Conservation (phyloP, 2,888 invertebrate species). For the Drosophila anomelani region DNA sequence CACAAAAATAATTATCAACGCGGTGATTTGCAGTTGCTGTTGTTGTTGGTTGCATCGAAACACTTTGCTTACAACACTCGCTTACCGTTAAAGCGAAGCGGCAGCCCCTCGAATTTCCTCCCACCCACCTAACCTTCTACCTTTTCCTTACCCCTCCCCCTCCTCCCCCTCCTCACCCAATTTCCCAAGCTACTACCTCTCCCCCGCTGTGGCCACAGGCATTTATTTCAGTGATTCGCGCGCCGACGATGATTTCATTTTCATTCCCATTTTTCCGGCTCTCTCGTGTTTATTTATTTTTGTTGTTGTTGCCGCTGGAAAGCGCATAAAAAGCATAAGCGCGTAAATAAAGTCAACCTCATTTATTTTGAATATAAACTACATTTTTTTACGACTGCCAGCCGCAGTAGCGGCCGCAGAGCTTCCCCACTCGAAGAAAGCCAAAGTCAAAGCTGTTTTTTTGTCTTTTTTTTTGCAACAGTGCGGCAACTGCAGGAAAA, state of each 20-base stretch:
- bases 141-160: background rate
- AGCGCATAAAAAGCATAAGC: constrained; percentile 80
- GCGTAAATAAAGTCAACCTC: constrained; percentile 80
- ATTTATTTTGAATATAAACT: constrained; percentile 80
- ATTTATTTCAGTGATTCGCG: constrained; percentile 62
- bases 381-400: constrained; percentile 78
- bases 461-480: constrained; percentile 18
- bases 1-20: constrained; percentile 45
- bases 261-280: constrained; percentile 23
- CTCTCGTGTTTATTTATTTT: constrained; percentile 7
- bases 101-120: constrained; percentile 12
- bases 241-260: constrained; percentile 48
- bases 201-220: constrained; percentile 42
- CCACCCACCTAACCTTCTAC: too few relatives aligned
- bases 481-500: constrained; percentile 13
- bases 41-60: constrained; percentile 52
- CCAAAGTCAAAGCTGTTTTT: constrained; percentile 55
- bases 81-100: constrained; percentile 38
- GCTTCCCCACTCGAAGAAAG: constrained; percentile 26
- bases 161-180: background rate
- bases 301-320: constrained; percentile 61
- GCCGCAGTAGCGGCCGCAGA: constrained; percentile 44
- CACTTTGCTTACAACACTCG: constrained; percentile 69
- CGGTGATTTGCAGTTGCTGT: constrained; percentile 33
- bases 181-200: background rate